These are phyloP conservation scores for Alviniconcha marisindica DNA, from an alignment of 1,140 invertebrate genomes.

Conservation along the genomic window DNA sequence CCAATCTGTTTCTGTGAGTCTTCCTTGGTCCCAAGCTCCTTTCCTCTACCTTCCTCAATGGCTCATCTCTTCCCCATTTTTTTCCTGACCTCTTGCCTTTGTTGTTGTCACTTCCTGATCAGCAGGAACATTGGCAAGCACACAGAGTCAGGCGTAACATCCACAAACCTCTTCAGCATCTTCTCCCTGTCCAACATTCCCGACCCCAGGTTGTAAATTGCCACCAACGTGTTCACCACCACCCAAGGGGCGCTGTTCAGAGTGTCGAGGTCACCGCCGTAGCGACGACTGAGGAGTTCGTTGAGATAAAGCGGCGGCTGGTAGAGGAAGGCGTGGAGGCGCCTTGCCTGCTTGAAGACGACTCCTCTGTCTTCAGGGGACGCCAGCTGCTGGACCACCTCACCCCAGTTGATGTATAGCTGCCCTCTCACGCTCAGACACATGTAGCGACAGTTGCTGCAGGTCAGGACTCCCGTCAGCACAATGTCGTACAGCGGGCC, in stretches of 20 bases:
- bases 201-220: conserved; percentile 20
- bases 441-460: background rate
- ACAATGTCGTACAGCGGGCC: background rate
- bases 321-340: background rate
- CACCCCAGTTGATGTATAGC: conserved; percentile 13
- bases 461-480: background rate
- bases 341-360: background rate
- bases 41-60: too few species aligned
- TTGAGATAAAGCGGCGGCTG: background rate
- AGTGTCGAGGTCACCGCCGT: background rate
- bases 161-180: conserved; percentile 15
- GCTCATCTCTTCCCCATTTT: too few species aligned
- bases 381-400: background rate
- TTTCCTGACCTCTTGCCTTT: too few species aligned
- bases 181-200: background rate
- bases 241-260: conserved; percentile 20
- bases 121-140: background rate
- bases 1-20: too few species aligned
- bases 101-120: too few species aligned
- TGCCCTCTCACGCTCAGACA: background rate
- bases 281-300: background rate
- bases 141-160: background rate
- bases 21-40: too few species aligned
- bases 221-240: conserved; percentile 9
- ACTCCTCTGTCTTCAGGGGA: background rate